A percentile compares a stretch with the other conserved stretches of the same genome.
phyloP scores from a whole-genome alignment of 2,888 invertebrate species.

The Euproctis similis region DNA sequence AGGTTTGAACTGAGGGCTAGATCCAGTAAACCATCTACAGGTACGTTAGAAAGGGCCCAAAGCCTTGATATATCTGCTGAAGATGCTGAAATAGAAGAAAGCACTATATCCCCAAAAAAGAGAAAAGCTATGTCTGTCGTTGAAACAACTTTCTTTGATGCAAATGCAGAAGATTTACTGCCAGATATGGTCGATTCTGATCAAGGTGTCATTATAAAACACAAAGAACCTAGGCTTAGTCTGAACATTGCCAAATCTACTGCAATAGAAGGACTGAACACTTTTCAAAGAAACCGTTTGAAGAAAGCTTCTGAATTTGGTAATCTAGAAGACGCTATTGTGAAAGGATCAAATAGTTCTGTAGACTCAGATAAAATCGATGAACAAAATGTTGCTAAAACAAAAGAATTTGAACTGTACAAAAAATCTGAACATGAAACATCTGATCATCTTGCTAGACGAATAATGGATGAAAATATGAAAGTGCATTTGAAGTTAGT shows the following conservation, averaged over 20 bases:
- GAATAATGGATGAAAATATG: slow-evolving; percentile 68
- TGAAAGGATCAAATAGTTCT: slow-evolving; percentile 70
- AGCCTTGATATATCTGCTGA: slow-evolving; percentile 83
- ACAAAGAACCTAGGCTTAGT: slow-evolving; percentile 76
- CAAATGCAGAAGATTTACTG: slow-evolving; percentile 53
- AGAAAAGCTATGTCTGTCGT: slow-evolving; percentile 79
- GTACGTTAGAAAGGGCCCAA: slow-evolving; percentile 84
- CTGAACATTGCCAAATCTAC: slow-evolving; percentile 65
- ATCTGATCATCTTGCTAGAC: slow-evolving; percentile 61
- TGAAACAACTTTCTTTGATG: slow-evolving; percentile 62
- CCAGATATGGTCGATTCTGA: slow-evolving; percentile 63
- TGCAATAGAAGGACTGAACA: slow-evolving; percentile 79
- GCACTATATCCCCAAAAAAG: slow-evolving; percentile 75
- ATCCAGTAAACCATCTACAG: slow-evolving; percentile 63
- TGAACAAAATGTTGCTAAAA: slow-evolving; percentile 37
- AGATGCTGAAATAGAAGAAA: slow-evolving; percentile 62
- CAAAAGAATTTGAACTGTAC: slow-evolving; percentile 38
- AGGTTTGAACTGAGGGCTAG: slow-evolving; percentile 74
- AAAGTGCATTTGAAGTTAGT: slow-evolving; percentile 68
- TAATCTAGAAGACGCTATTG: slow-evolving; percentile 84
- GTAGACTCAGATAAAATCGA: slow-evolving; percentile 59
- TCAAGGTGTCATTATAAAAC: slow-evolving; percentile 52
- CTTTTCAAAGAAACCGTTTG: slow-evolving; percentile 80
- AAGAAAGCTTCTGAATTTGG: slow-evolving; percentile 87
- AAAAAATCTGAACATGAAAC: slow-evolving; percentile 54